Percentiles rank a stretch among this genome's conserved stretches.
Evolutionary conservation across 2,888 invertebrate species (phyloP).

Genomic region (Melanotus villosus): DNA sequence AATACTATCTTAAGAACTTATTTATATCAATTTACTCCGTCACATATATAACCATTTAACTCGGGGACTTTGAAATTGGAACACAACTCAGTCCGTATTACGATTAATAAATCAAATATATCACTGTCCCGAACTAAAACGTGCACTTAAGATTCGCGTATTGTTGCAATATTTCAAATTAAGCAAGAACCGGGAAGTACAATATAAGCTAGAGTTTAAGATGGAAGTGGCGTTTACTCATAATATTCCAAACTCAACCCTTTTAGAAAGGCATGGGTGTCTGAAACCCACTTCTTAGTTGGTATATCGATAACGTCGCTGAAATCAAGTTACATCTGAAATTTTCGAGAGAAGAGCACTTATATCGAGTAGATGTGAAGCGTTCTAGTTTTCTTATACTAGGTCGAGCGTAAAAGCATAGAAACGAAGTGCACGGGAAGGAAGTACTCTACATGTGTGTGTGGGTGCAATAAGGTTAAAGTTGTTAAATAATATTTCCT

Average conservation of each 20-base stretch:
- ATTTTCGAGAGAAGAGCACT: constrained; percentile 27
- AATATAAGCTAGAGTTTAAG: background rate
- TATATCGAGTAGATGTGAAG: constrained; percentile 29
- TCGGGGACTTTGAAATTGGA: no score
- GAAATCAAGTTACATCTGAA: constrained; percentile 32
- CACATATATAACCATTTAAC: constrained; percentile 28
- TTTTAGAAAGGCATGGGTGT: no score
- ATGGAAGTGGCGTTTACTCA: constrained; percentile 19
- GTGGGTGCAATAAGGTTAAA: no score
- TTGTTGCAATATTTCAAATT: constrained; percentile 27
- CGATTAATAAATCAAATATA: constrained; percentile 23
- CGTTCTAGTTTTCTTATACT: constrained; percentile 34
- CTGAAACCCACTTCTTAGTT: constrained; percentile 1
- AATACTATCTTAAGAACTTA: constrained; percentile 21
- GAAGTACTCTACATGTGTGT: no score
- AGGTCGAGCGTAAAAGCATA: constrained; percentile 31
- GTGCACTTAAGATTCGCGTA: constrained; percentile 22
- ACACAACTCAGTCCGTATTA: background rate
- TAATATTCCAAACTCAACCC: background rate
- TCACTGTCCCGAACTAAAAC: constrained; percentile 19
- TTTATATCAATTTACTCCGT: constrained; percentile 26
- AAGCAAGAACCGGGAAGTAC: constrained; percentile 6
- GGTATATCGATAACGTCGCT: constrained; percentile 17
- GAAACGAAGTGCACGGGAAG: background rate
- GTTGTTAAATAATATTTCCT: no score